Evolutionary conservation across 2,888 invertebrate genomes (phyloP), one percentile per base, ranked within the genome.

Genomic region (Hyposoter dolosus): DNA sequence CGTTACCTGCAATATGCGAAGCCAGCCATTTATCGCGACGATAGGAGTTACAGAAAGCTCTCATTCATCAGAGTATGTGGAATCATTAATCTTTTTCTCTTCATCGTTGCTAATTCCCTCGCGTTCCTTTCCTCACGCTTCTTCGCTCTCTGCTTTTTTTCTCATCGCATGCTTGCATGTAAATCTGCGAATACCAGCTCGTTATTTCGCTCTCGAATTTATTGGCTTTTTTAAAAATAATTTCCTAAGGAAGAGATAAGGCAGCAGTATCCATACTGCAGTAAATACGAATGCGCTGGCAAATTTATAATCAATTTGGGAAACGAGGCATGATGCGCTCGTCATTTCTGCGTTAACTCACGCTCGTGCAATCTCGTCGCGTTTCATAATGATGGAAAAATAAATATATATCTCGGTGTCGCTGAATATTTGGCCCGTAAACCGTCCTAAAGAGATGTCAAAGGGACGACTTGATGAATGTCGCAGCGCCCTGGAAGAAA

Each of bases 21-120:
- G 12, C 75, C 77, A 43, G 76, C 87, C 80, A 86, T 84, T 86
- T 83, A 84, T 86, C 86, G 83, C 86, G 83, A 82, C 75, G 78
- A 82, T 86, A 84, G 82, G 84, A 86, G 82, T 84, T 82, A 84
- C 66, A 82, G 82, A 80, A 50, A 71, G 47, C 63, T 66, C 72
- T 66, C 72, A 87, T 82, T 77, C 83, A 74, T 75, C 83, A 81
- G 53, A 53, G 56, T 87, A 82, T 87, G 84, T 75, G 56, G 78
- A 47, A 56, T 82, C 72, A 84, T 87, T 84, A 82, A 80, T 84
- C 84, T 83, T 63, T 75, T 72, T 35, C 82, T 74, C 81, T 76
- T 84, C 88, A 76, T 82, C 74, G 47, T 68, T 68, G n/a, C 72
- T 50, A 10, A 50, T 53, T 19, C n/a, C 5, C 60, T 43, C 23